Evolutionary conservation across 2,888 invertebrate species (phyloP).

Genomic region (Petrolisthes manimaculis): DNA sequence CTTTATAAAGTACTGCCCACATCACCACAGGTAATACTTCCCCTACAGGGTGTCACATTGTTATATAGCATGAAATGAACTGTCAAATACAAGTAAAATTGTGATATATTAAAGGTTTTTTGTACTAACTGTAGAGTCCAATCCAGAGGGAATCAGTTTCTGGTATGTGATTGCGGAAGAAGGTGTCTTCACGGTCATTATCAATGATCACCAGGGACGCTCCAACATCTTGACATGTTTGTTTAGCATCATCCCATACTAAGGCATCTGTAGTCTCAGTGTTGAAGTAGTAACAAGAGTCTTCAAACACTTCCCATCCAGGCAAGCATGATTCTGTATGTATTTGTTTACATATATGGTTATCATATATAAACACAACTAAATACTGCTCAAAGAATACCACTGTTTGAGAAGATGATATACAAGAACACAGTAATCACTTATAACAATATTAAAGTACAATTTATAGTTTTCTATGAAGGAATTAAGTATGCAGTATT

Average conservation of each 20-base stretch:
- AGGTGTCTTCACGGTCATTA: constrained; percentile 36
- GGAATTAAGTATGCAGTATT: too few relatives aligned
- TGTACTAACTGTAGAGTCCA: constrained; percentile 48
- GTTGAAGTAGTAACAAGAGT: constrained; percentile 59
- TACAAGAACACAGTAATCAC: too few relatives aligned
- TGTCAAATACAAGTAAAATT: too few relatives aligned
- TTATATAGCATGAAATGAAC: too few relatives aligned
- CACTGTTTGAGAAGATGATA: too few relatives aligned
- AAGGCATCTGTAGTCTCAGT: constrained; percentile 22
- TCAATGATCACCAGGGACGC: constrained; percentile 49
- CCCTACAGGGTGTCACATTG: too few relatives aligned
- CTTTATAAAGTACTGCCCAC: too few relatives aligned
- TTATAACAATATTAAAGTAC: too few relatives aligned
- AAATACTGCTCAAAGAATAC: not conserved
- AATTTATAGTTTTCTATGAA: too few relatives aligned
- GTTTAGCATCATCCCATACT: constrained; percentile 40
- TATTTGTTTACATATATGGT: not conserved
- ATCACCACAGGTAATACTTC: too few relatives aligned
- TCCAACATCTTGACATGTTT: constrained; percentile 35
- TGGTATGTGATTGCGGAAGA: constrained; percentile 25
- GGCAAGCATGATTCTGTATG: constrained; percentile 42
- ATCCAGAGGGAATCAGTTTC: constrained; percentile 42
- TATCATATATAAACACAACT: not conserved
- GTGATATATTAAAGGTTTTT: not conserved
- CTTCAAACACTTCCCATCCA: constrained; percentile 53